Base-by-base conservation (phyloP, 2,888 invertebrate genomes). In the Orthosia cruda region DNA sequence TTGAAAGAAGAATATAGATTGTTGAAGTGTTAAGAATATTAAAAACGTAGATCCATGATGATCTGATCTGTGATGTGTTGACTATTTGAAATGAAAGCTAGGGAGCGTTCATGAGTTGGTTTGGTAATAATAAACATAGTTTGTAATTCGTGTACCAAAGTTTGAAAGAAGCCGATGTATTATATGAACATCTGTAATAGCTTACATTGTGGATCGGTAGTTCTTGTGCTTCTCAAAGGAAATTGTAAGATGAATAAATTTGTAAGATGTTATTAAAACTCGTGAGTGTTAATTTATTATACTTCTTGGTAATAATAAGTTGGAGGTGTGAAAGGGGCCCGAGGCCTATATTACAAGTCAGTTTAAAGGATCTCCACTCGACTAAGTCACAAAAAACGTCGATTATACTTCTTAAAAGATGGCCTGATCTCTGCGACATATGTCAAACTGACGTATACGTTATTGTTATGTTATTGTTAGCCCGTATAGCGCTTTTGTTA, bases 31-130 rank as follows among this genome's bases (percentile, higher is more conserved):
- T 55, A 15, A 15, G 13, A 49, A 77, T 20, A 59, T 1, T 4
- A 20, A 52, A 18, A 67, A 9, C 32, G 40, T 26, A 66, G 16
- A n/a, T 20, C n/a, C 16, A 45, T 45, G 18, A n/a, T n/a, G n/a
- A n/a, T n/a, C n/a, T n/a, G 9, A 45, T 15, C 11, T 55, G 20
- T 11, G 23, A 61, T 47, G 69, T 75, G 49, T 71, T 79, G n/a
- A 40, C 54, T 59, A 26, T 32, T 66, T 15, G 11, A 26, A 47
- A 54, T 61, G 4, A 26, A 61, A 55, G 3, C 3, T 50, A 32
- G 5, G 11, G 12, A 32, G 4, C 16, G 49, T 32, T 52, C 13
- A 45, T 64, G 16, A 40, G 18, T 50, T 20, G 20, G 26, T 45
- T 58, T n/a, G 4, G 32, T 13, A 16, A n/a, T 1, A 47, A 40